Percentiles rank a stretch among this genome's conserved stretches.
phyloP scores from a whole-genome alignment of 2,888 invertebrate species.

The Nephrotoma appendiculata region DNA sequence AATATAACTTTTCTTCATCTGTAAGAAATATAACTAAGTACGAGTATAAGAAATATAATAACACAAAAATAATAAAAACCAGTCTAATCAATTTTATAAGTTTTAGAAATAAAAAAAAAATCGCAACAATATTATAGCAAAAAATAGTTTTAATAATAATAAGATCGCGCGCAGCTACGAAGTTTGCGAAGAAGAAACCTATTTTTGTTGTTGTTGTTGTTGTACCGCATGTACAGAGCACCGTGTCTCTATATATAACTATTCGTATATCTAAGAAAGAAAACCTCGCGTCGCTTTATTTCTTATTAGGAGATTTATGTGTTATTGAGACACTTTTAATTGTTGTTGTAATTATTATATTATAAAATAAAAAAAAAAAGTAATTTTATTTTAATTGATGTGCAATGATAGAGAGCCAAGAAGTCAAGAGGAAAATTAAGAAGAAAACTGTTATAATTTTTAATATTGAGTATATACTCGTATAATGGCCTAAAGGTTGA shows the following conservation, averaged over 20 bases:
- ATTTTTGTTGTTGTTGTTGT: background rate
- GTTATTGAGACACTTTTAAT: background rate
- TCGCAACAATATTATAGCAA: background rate
- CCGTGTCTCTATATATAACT: background rate
- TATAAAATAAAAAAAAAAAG: background rate
- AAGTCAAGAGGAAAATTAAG: background rate
- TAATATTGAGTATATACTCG: background rate
- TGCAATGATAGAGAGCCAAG: background rate
- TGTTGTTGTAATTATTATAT: background rate
- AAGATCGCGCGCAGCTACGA: background rate
- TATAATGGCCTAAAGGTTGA: background rate
- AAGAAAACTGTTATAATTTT: background rate
- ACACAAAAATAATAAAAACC: slow-evolving; percentile 1
- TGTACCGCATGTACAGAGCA: background rate
- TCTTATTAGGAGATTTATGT: background rate
- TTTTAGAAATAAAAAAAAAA: background rate
- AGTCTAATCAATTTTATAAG: slow-evolving; percentile 4
- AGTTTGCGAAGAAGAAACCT: background rate
- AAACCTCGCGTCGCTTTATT: background rate
- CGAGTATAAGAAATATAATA: background rate
- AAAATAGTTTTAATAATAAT: background rate
- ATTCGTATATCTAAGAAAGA: background rate
- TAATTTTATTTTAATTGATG: background rate
- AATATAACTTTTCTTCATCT: background rate
- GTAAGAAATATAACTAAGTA: background rate